Evolutionary conservation across 2,888 invertebrate species (phyloP).

Genomic region (Dermolepida albohirtum): DNA sequence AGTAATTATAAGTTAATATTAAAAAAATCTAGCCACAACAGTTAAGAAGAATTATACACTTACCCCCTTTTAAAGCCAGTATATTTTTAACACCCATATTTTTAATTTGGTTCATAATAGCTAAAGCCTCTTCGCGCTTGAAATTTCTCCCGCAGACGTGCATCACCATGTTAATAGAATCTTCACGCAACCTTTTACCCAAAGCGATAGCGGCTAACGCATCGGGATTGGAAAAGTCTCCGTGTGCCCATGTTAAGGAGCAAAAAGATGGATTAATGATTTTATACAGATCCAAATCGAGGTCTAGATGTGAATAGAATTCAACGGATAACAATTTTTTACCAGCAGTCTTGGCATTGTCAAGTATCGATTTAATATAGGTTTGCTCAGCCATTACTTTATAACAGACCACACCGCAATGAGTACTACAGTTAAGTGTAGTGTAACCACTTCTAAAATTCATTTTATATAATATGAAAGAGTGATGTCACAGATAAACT

Average conservation of each 20-base stretch:
- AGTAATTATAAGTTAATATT: no score
- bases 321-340: slow-evolving; percentile 47
- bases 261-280: slow-evolving; percentile 59
- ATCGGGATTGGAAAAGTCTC: slow-evolving; percentile 57
- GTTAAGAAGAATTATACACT: slow-evolving; percentile 48
- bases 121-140: slow-evolving; percentile 62
- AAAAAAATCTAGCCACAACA: no score
- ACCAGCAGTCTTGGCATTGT: slow-evolving; percentile 16
- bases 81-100: slow-evolving; percentile 75
- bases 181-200: slow-evolving; percentile 60
- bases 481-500: no score
- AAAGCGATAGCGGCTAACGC: slow-evolving; percentile 64
- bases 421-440: no score
- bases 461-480: no score
- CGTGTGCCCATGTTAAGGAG: slow-evolving; percentile 61
- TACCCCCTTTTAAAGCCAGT: slow-evolving; percentile 81
- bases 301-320: slow-evolving; percentile 45
- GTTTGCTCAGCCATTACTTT: slow-evolving; percentile 27
- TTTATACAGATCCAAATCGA: slow-evolving; percentile 45
- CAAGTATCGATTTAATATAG: slow-evolving; percentile 31
- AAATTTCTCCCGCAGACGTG: slow-evolving; percentile 70
- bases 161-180: slow-evolving; percentile 67
- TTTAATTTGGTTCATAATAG: slow-evolving; percentile 70
- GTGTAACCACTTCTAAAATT: no score
- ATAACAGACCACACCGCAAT: no score